Evolutionary conservation across 2,888 invertebrate species (phyloP).

Genomic region (Noctua pronuba): DNA sequence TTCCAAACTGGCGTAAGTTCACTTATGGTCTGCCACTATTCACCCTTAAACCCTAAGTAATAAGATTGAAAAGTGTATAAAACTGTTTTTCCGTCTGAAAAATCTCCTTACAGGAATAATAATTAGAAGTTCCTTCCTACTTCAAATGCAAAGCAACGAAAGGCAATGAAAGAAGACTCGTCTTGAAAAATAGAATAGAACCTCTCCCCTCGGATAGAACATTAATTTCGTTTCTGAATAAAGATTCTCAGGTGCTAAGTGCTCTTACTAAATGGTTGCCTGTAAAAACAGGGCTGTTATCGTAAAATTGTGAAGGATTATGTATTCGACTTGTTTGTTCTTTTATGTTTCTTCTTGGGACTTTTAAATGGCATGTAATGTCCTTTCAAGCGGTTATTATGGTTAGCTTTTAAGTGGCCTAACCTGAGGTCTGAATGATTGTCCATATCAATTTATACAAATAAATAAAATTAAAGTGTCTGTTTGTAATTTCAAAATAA

Average conservation of each 20-base stretch:
- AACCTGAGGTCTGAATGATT: not conserved
- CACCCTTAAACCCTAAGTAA: not conserved
- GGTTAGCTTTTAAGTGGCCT: not conserved
- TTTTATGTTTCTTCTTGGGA: slow-evolving; percentile 44
- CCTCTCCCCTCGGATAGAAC: slow-evolving; percentile 21
- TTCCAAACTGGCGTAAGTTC: too few relatives aligned
- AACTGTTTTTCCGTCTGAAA: not conserved
- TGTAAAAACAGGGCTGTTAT: slow-evolving; percentile 42
- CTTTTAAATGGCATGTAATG: slow-evolving; percentile 16
- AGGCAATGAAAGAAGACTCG: slow-evolving; percentile 31
- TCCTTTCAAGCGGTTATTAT: too few relatives aligned
- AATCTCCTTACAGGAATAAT: slow-evolving; percentile 4
- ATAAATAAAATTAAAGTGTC: too few relatives aligned
- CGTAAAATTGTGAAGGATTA: slow-evolving; percentile 47
- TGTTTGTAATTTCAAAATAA: too few relatives aligned
- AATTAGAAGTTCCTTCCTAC: slow-evolving; percentile 20
- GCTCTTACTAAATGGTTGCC: slow-evolving; percentile 47
- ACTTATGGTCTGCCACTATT: not conserved
- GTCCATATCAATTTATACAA: not conserved
- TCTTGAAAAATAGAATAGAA: slow-evolving; percentile 32
- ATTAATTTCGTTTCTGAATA: slow-evolving; percentile 48
- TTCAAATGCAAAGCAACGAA: slow-evolving; percentile 34
- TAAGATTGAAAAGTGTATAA: not conserved
- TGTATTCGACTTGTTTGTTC: slow-evolving; percentile 54
- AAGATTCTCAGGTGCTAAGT: slow-evolving; percentile 57